These are phyloP conservation scores for Drosophila paranaensis DNA, from an alignment of 2,888 invertebrate genomes.

Conservation along the genomic window DNA sequence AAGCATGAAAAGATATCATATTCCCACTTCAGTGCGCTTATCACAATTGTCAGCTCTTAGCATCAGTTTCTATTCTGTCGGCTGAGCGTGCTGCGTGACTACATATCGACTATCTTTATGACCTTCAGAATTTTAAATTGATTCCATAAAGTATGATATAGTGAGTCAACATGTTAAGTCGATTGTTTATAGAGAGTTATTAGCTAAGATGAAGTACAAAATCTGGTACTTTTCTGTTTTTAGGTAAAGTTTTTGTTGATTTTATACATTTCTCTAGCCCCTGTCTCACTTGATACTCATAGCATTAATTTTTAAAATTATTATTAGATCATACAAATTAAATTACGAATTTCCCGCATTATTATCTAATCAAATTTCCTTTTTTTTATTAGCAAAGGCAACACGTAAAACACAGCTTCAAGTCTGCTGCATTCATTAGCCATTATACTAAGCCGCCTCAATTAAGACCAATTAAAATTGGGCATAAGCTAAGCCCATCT, in stretches of 20 bases:
- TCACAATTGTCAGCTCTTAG: not conserved
- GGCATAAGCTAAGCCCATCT: not conserved
- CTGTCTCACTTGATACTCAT: not conserved
- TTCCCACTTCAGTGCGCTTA: not conserved
- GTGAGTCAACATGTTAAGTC: slow-evolving; percentile 14
- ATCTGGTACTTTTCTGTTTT: not conserved
- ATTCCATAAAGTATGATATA: not conserved
- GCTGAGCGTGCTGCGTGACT: not conserved
- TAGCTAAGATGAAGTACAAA: not conserved
- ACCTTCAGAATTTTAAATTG: not conserved
- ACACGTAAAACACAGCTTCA: not conserved
- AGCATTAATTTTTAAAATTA: not conserved
- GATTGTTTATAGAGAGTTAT: not conserved
- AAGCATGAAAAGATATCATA: not conserved
- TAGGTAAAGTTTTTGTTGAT: not conserved
- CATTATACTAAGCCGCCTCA: not conserved
- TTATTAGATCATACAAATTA: not conserved
- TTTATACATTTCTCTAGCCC: not conserved
- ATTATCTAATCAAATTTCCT: no score
- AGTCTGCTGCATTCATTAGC: not conserved
- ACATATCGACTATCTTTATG: slow-evolving; percentile 21
- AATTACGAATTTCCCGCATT: not conserved
- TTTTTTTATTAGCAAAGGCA: not conserved
- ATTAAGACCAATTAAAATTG: slow-evolving; percentile 8
- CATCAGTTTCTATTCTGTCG: not conserved